Percentiles rank a stretch among this genome's conserved stretches.
Evolutionary conservation across 1,140 invertebrate genomes (phyloP).

Genomic region (Papilio polyxenes): DNA sequence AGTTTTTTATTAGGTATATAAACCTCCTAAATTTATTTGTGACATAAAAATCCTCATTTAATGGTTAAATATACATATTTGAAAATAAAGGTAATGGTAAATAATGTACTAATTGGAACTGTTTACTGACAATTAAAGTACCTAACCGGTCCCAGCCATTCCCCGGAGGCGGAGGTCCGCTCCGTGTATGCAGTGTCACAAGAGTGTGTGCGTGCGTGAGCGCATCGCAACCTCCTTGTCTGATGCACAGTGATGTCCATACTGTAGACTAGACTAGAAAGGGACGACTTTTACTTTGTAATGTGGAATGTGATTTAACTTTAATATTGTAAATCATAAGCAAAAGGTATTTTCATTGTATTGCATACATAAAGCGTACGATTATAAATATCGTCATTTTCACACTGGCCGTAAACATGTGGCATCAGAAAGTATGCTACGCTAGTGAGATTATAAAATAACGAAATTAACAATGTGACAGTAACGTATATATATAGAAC

Average conservation of each 20-base stretch:
- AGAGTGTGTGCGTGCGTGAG: too few species aligned
- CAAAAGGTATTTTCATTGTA: too few species aligned
- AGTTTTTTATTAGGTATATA: not conserved
- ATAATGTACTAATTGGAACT: slow-evolving; percentile 24
- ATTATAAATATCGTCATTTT: too few species aligned
- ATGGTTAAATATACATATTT: not conserved
- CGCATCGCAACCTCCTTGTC: slow-evolving; percentile 8
- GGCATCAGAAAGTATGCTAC: too few species aligned
- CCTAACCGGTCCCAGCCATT: slow-evolving; percentile 2
- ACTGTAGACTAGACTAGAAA: not conserved
- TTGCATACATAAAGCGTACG: too few species aligned
- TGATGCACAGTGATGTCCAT: not conserved
- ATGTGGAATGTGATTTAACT: not conserved
- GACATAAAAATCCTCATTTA: not conserved
- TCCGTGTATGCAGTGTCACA: not conserved
- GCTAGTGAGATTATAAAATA: too few species aligned
- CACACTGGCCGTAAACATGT: too few species aligned
- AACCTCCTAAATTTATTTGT: not conserved
- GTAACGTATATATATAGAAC: not conserved
- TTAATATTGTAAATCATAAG: too few species aligned
- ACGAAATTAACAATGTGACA: not conserved
- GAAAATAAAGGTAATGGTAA: slow-evolving; percentile 11
- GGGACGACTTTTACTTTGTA: not conserved
- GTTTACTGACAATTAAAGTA: slow-evolving; percentile 15
- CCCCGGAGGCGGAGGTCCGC: not conserved